phyloP scores from a whole-genome alignment of 2,888 invertebrate genomes.

The Sphinx pinastri region DNA sequence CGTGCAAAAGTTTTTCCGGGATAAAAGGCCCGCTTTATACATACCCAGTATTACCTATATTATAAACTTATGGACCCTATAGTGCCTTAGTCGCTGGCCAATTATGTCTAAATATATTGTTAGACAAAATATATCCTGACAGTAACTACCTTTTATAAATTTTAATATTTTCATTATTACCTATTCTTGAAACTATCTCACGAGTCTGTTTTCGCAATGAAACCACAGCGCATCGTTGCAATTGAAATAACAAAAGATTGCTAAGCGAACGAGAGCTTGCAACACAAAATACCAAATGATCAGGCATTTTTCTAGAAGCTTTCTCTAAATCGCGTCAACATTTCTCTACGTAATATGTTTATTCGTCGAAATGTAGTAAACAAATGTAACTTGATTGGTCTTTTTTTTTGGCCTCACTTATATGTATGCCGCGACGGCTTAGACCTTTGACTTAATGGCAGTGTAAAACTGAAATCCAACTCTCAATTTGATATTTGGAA shows the following conservation, averaged over 20 bases:
- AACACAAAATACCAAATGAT: background rate
- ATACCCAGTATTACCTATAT: too few species aligned
- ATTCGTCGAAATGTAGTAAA: background rate
- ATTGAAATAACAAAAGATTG: slow-evolving; percentile 21
- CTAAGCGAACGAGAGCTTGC: slow-evolving; percentile 20
- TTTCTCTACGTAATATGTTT: slow-evolving; percentile 1
- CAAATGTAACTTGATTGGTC: background rate
- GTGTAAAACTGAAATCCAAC: too few species aligned
- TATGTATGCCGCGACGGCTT: background rate
- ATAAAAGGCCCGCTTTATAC: too few species aligned
- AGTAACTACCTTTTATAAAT: too few species aligned
- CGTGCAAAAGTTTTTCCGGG: too few species aligned
- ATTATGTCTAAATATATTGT: too few species aligned
- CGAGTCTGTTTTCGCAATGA: background rate
- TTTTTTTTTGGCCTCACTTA: background rate
- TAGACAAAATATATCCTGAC: too few species aligned
- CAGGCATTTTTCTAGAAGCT: slow-evolving; percentile 2
- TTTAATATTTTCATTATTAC: background rate
- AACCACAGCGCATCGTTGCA: background rate
- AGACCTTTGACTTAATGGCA: too few species aligned
- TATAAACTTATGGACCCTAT: too few species aligned
- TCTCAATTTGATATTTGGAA: too few species aligned
- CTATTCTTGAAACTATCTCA: slow-evolving; percentile 24
- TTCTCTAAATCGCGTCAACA: background rate
- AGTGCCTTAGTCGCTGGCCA: too few species aligned